Evolutionary conservation across 2,888 invertebrate genomes (phyloP), one percentile per base, ranked within the genome.

Genomic region (Pammene aurita): DNA sequence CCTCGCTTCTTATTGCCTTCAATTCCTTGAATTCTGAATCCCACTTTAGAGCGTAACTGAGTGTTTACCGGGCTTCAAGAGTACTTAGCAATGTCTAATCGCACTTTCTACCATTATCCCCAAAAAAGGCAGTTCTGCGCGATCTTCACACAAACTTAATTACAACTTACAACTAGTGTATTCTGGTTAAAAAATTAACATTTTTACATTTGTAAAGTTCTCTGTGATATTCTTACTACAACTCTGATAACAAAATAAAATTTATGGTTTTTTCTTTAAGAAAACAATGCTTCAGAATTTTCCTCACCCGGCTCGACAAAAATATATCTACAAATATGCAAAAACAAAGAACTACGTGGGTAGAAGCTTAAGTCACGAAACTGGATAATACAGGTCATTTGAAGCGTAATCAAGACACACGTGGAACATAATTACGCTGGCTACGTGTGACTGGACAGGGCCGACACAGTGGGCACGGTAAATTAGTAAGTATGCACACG

Each of bases 1-100:
- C 80, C 83, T 79, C 86, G 78, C 84, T 73, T 83, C 80, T 81
- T 75, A 70, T 77, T 81, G 81, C 85, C 85, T 84, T 80, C 81
- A 81, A 84, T 84, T 86, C 82, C 76, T 80, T 73, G 74, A 80
- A 85, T 84, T 78, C 80, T 80, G 71, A 78, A 77, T 79, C 78
- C 76, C 81, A 82, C 82, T 84, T 82, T 82, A 80, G 80, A 83
- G 76, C 77, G 74, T 74, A 77, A 76, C 78, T 78, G 79, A 82
- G 82, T 84, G 83, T 85, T 85, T 81, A 80, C 79, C 75, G 75
- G 78, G 75, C 78, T 77, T 74, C 74, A 72, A 73, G 75, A 76
- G 68, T 72, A 75, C 73, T 74, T 73, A 77, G 77, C 80, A 77
- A 80, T 75, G 72, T 74, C 75, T 81, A 79, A 82, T 82, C 77